phyloP scores from a whole-genome alignment of 2,797 vertebrate species.

The Falco rusticolus region DNA sequence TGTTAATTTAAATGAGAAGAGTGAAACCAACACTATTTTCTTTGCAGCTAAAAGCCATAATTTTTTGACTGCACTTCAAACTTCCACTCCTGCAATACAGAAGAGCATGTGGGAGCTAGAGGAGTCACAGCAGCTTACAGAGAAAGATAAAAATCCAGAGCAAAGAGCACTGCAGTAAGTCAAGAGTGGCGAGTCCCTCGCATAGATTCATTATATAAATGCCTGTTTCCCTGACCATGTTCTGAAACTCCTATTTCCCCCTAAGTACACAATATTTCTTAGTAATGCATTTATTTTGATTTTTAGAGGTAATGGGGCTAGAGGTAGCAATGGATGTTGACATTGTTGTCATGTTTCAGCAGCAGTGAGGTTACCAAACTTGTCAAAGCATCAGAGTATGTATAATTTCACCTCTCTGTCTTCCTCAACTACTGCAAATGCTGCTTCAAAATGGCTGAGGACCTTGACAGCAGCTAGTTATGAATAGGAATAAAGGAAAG shows the following conservation, averaged over 20 bases:
- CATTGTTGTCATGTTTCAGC: neutral
- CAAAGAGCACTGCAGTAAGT: neutral
- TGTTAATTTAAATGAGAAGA: neutral
- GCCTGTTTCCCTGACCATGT: neutral
- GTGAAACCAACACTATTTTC: neutral
- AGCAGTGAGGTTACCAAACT: neutral
- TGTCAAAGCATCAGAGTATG: slow-evolving; percentile 3
- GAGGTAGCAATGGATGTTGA: neutral
- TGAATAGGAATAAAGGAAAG: slow-evolving; percentile 46
- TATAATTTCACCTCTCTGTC: slow-evolving; percentile 24
- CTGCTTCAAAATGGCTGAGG: slow-evolving; percentile 42
- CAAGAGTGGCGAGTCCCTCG: neutral
- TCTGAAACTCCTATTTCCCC: neutral
- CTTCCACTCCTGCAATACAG: neutral
- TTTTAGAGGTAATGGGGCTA: neutral
- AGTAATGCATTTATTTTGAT: neutral
- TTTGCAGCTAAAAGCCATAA: neutral
- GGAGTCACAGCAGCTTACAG: neutral
- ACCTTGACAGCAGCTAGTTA: slow-evolving; percentile 26
- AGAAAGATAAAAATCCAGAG: neutral
- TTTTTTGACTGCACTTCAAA: neutral
- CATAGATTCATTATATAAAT: neutral
- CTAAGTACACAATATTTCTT: neutral
- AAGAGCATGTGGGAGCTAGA: neutral
- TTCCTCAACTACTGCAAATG: neutral